Conservation (phyloP, 2,888 invertebrate species). For the Gerris lacustris region DNA sequence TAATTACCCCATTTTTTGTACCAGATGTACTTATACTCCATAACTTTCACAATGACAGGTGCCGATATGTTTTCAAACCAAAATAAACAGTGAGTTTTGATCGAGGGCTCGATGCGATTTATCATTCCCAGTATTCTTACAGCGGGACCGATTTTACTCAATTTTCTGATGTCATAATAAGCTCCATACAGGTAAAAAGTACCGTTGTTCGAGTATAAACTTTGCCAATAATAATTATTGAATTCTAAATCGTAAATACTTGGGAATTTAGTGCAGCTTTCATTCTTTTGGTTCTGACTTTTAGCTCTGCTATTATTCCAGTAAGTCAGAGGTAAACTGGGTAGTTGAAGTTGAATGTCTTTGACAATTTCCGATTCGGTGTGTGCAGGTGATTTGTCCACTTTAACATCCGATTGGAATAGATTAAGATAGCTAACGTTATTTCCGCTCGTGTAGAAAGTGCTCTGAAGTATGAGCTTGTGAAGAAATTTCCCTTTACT, state of each 20-base stretch:
- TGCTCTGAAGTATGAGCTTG: neutral
- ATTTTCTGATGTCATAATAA: conserved; percentile 68
- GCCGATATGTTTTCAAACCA: conserved; percentile 78
- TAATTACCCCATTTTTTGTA: conserved; percentile 90
- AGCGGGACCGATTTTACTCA: conserved; percentile 68
- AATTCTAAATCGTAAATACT: conserved; percentile 82
- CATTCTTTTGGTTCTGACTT: conserved; percentile 49
- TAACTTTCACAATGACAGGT: conserved; percentile 65
- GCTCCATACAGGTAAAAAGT: conserved; percentile 76
- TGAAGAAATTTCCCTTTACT: neutral
- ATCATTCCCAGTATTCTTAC: conserved; percentile 79
- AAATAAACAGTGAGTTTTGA: conserved; percentile 72
- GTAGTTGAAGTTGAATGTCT: conserved; percentile 65
- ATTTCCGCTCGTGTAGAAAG: neutral
- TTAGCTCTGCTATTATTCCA: conserved; percentile 75
- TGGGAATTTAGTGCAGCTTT: conserved; percentile 72
- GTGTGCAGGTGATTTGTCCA: conserved; percentile 48
- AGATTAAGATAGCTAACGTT: neutral
- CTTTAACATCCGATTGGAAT: conserved; percentile 40
- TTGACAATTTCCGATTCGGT: conserved; percentile 44
- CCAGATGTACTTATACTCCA: conserved; percentile 90
- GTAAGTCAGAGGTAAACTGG: conserved; percentile 72
- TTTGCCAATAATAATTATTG: conserved; percentile 90
- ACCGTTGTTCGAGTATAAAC: conserved; percentile 65
- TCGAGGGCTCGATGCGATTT: conserved; percentile 71